phyloP scores from a whole-genome alignment of 2,888 invertebrate genomes.

The Cheilosia scutellata region DNA sequence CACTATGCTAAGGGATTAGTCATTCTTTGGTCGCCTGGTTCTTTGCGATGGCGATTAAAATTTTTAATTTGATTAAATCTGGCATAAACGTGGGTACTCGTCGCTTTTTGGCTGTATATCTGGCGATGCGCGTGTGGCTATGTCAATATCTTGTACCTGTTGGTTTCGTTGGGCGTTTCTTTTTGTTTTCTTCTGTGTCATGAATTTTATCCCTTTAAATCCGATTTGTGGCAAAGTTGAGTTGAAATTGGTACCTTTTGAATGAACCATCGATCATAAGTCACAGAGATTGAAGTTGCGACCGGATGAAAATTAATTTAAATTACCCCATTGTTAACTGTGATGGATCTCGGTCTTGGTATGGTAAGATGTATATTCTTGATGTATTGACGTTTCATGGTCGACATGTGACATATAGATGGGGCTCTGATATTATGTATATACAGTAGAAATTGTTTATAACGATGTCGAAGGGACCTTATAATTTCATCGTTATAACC shows the following conservation, averaged over 20 bases:
- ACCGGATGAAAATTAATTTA: constrained; percentile 49
- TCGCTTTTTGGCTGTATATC: constrained; percentile 26
- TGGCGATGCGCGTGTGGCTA: constrained; percentile 52
- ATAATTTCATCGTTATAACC: too few relatives aligned
- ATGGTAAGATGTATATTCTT: neutral
- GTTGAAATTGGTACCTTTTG: constrained; percentile 16
- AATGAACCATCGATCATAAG: constrained; percentile 41
- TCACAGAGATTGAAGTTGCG: constrained; percentile 26
- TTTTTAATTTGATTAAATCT: constrained; percentile 68
- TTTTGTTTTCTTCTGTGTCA: neutral
- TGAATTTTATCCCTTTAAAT: constrained; percentile 16
- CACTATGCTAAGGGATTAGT: constrained; percentile 58
- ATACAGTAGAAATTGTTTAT: too few relatives aligned
- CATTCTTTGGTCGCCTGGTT: constrained; percentile 37
- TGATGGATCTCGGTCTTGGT: neutral
- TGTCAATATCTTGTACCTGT: constrained; percentile 8
- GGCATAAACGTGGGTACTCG: constrained; percentile 65
- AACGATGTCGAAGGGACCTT: too few relatives aligned
- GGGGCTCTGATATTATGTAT: too few relatives aligned
- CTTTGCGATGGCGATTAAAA: constrained; percentile 58
- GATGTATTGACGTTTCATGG: neutral
- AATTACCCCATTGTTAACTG: constrained; percentile 32
- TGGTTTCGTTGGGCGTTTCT: neutral
- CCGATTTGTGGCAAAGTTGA: constrained; percentile 8
- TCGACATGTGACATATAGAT: neutral